phyloP scores from a whole-genome alignment of 2,888 invertebrate genomes.

The Oscheius sp. region DNA sequence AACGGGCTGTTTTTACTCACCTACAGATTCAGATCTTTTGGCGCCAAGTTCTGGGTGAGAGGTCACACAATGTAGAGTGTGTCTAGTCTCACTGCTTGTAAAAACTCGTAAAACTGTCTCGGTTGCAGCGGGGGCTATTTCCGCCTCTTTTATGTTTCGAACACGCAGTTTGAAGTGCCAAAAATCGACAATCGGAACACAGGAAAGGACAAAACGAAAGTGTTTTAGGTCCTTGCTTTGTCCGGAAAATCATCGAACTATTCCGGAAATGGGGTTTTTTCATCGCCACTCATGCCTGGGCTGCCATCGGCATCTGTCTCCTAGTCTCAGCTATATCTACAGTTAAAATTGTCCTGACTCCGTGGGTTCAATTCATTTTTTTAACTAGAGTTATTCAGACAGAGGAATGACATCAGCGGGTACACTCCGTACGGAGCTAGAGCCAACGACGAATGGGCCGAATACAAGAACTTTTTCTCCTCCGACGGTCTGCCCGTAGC shows the following conservation, averaged over 20 bases:
- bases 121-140: too few relatives aligned
- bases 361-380: slow-evolving; percentile 34
- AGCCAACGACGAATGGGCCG: slow-evolving; percentile 54
- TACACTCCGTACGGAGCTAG: slow-evolving; percentile 69
- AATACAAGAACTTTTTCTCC: slow-evolving; percentile 51
- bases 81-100: neutral
- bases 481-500: slow-evolving; percentile 52
- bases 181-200: neutral
- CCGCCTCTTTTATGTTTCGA: neutral
- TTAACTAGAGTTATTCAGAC: slow-evolving; percentile 38
- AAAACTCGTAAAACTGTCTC: neutral
- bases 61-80: neutral
- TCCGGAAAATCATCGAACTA: slow-evolving; percentile 67
- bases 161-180: neutral
- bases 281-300: slow-evolving; percentile 68
- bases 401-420: slow-evolving; percentile 67
- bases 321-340: slow-evolving; percentile 61
- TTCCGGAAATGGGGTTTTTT: slow-evolving; percentile 70
- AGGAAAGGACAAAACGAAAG: neutral
- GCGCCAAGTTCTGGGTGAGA: neutral
- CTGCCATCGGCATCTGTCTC: slow-evolving; percentile 65
- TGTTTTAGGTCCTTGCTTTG: slow-evolving; percentile 58
- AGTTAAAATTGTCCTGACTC: slow-evolving; percentile 63
- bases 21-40: neutral
- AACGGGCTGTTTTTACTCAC: neutral